Evolutionary conservation across 2,888 invertebrate species (phyloP), one percentile per base, ranked within the genome.

Genomic region (Drosophila kambysellisi): DNA sequence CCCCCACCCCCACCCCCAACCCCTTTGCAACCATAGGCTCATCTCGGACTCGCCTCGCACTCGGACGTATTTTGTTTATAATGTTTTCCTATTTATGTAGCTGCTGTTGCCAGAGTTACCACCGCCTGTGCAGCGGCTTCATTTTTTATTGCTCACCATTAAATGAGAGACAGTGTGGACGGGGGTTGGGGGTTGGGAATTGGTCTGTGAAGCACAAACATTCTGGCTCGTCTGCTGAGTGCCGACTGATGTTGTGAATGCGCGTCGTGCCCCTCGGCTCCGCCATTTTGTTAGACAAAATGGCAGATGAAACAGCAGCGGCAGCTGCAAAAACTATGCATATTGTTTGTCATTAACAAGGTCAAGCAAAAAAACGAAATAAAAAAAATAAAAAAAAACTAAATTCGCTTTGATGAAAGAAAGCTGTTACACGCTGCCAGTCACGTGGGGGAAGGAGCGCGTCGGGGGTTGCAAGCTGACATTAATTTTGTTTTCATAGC

Each of bases 271-370:
- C 73, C 68, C 74, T 71, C 51, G 54, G 54, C 81, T 69, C 74
- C 62, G 43, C 77, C 79, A 83, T 85, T 83, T 79, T 50, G 68
- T 52, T 66, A 74, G 74, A 64, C 75, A 71, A 77, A 74, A 78
- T 59, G 70, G 72, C 68, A 78, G 73, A 80, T 75, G 82, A 83
- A 81, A 77, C 77, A 72, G 69, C 69, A 72, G 69, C 64, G 71
- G 25, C 74, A 67, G 69, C 58, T 60, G 70, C 54, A 74, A 77
- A 79, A 83, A 86, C 82, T 82, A 83, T 82, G 81, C 84, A 86
- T 83, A 87, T 88, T 88, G 84, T 86, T 88, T 88, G 83, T 86
- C 88, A 88, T 88, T 88, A 88, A 88, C 88, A 88, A 88, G 87
- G 88, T 83, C 86, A 73, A 59, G 63, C 52, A 75, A 32, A 54